Evolutionary conservation across 1,140 invertebrate species (phyloP).

Genomic region (Leptoteleia sp.): DNA sequence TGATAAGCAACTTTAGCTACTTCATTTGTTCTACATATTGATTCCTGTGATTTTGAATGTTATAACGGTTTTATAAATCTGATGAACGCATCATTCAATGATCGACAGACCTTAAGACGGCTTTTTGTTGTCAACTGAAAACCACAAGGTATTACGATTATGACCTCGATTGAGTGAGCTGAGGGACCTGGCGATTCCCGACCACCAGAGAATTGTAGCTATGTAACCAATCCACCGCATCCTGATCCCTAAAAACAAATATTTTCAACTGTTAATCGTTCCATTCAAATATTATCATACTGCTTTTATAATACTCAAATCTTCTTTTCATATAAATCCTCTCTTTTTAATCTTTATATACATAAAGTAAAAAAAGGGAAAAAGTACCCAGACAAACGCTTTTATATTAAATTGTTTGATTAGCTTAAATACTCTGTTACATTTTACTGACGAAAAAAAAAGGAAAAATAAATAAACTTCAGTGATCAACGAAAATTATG

Average conservation of each 20-base stretch:
- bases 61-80: constrained; percentile 15
- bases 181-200: constrained; percentile 80
- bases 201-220: constrained; percentile 81
- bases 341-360: too few relatives aligned
- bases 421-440: too few relatives aligned
- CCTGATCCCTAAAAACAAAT: constrained; percentile 40
- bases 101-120: constrained; percentile 62
- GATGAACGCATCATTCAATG: constrained; percentile 29
- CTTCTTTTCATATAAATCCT: background rate
- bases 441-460: too few relatives aligned
- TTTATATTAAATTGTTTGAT: too few relatives aligned
- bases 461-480: too few relatives aligned
- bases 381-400: too few relatives aligned
- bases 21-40: constrained; percentile 1
- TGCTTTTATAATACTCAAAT: background rate
- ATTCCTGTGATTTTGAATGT: constrained; percentile 4
- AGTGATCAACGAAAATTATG: too few relatives aligned
- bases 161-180: constrained; percentile 81
- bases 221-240: constrained; percentile 78
- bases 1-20: too few relatives aligned
- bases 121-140: constrained; percentile 60
- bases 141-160: constrained; percentile 73
- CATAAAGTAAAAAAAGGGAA: too few relatives aligned
- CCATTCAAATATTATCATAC: background rate
- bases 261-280: constrained; percentile 12